phyloP scores from a whole-genome alignment of 2,888 invertebrate species.

The Boloria euphrosyne region DNA sequence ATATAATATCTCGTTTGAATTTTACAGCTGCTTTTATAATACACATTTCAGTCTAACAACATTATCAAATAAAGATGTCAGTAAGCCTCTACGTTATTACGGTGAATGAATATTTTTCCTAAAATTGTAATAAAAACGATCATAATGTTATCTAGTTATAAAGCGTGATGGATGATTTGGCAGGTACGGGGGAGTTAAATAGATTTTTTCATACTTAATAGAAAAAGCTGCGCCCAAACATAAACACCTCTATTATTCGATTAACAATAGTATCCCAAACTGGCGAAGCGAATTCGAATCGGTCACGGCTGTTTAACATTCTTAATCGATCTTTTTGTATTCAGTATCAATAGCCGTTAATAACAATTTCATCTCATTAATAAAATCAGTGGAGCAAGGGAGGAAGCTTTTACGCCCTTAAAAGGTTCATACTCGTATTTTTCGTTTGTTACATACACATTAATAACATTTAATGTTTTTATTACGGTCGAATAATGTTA shows the following conservation, averaged over 20 bases:
- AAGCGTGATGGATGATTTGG: slow-evolving; percentile 71
- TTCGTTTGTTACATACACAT: slow-evolving; percentile 57
- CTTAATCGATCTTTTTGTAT: slow-evolving; percentile 76
- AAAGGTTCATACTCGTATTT: slow-evolving; percentile 53
- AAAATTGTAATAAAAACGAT: slow-evolving; percentile 44
- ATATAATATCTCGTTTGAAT: slow-evolving; percentile 35
- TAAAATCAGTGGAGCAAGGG: slow-evolving; percentile 68
- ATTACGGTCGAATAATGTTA: slow-evolving; percentile 55
- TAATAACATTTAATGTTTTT: slow-evolving; percentile 67
- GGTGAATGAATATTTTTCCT: slow-evolving; percentile 17
- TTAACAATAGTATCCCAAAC: slow-evolving; percentile 68
- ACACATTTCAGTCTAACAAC: slow-evolving; percentile 51
- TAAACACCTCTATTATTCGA: slow-evolving; percentile 74
- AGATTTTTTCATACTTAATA: slow-evolving; percentile 52
- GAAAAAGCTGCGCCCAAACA: slow-evolving; percentile 72
- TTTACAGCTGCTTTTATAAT: slow-evolving; percentile 31
- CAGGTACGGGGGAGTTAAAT: slow-evolving; percentile 68
- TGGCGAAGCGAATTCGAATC: slow-evolving; percentile 74
- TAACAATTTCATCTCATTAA: slow-evolving; percentile 77
- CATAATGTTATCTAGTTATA: slow-evolving; percentile 70
- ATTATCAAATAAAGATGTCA: slow-evolving; percentile 76
- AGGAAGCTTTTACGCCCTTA: slow-evolving; percentile 61
- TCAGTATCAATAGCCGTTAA: slow-evolving; percentile 63
- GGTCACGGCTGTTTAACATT: slow-evolving; percentile 78
- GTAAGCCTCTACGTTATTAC: slow-evolving; percentile 46